Base-by-base conservation (phyloP, 53 echinoderm and acorn worm genomes). In the Luidia sarsii region DNA sequence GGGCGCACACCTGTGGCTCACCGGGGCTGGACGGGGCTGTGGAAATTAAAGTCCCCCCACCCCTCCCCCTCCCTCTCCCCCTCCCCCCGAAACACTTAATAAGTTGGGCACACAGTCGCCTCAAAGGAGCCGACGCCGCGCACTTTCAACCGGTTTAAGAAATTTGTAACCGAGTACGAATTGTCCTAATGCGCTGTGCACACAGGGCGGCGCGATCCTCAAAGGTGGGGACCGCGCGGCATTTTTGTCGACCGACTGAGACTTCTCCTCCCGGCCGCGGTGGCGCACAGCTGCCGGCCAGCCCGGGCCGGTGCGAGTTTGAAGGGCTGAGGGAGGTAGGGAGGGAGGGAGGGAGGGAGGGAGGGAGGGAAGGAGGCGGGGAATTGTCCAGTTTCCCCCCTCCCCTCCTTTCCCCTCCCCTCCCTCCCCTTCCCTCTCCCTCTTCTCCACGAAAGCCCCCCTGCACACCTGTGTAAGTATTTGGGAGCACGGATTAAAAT, bases 231-330 rank as follows among this genome's bases (percentile, higher is more conserved):
- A 49, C 70, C 70, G 70, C 49, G 28, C 18, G 51, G 8, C n/a
- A 70, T 50, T 70, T 70, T 70, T 70, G 50, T 70, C 29, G 19
- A 70, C 50, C 70, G 70, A 27, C 50, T 70, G 70, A 49, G 70
- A 50, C 49, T 51, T 70, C n/a, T n/a, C n/a, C n/a, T n/a, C 50
- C 51, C 14, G 32, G 41, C 49, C 70, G 50, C 49, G 50, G 70
- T 70, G 70, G 28, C 70, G 50, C 22, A 70, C 50, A 32, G 50
- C 18, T 48, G 25, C 50, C 28, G n/a, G n/a, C n/a, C n/a, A n/a
- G n/a, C n/a, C n/a, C n/a, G n/a, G n/a, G n/a, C n/a, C n/a, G n/a
- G n/a, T n/a, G n/a, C n/a, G n/a, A n/a, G n/a, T n/a, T n/a, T n/a
- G n/a, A n/a, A n/a, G n/a, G n/a, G n/a, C n/a, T n/a, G n/a, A n/a